These are phyloP conservation scores for Ephydatia muelleri DNA, from an alignment of 37 sponge, comb jelly and placozoan genomes.

Conservation along the genomic window DNA sequence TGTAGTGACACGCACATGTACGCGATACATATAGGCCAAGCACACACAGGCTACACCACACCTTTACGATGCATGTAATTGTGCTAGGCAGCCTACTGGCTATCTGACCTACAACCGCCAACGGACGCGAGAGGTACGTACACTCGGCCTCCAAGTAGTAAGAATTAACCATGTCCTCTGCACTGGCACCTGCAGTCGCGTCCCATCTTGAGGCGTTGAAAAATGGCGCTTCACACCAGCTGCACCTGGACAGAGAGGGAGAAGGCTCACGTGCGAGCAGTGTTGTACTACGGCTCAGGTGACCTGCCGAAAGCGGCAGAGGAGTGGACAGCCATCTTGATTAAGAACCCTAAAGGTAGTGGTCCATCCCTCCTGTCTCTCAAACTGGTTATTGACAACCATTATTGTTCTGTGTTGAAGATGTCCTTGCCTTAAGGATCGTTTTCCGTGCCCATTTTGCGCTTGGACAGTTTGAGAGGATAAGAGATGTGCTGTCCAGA, in stretches of 20 bases:
- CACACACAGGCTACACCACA: not conserved
- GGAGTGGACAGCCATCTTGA: slow-evolving; percentile 17
- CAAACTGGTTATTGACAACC: not conserved
- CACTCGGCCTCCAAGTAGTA: not conserved
- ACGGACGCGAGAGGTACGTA: slow-evolving; percentile 29
- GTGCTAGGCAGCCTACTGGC: slow-evolving; percentile 20
- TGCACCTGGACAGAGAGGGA: slow-evolving; percentile 43
- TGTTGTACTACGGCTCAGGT: slow-evolving; percentile 47
- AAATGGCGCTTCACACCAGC: not conserved
- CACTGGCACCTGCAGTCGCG: not conserved
- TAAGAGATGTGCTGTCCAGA: slow-evolving; percentile 49
- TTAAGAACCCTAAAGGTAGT: slow-evolving; percentile 55
- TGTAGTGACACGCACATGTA: too few species aligned
- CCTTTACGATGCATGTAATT: not conserved
- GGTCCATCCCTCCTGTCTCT: not conserved
- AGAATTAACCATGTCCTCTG: not conserved
- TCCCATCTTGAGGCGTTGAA: slow-evolving; percentile 34
- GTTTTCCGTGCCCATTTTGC: slow-evolving; percentile 11
- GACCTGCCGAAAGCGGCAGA: slow-evolving; percentile 28
- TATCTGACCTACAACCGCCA: slow-evolving; percentile 24
- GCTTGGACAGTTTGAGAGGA: slow-evolving; percentile 52
- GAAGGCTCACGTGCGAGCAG: slow-evolving; percentile 24
- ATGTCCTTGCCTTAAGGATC: slow-evolving; percentile 40
- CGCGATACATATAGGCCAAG: too few species aligned
- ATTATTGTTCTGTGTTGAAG: not conserved